Evolutionary conservation across 2,113 vertebrate genomes (phyloP).

Genomic region (Coturnix japonica): DNA sequence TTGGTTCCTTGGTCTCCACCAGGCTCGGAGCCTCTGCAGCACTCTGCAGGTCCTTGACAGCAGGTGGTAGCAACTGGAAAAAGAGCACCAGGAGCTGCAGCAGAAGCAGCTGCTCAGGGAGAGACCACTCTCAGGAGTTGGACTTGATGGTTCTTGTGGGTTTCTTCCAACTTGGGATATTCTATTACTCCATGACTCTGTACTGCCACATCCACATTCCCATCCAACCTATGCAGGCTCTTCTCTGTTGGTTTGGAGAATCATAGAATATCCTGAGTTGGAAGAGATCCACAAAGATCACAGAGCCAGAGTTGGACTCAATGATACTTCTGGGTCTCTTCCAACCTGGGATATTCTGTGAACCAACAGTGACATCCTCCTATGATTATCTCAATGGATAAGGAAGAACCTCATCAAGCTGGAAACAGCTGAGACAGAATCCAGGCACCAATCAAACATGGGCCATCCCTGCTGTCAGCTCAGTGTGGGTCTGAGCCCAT

Average conservation of each 20-base stretch:
- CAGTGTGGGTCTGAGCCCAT: not conserved
- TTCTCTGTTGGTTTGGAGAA: too few relatives aligned
- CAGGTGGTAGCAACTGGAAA: slow-evolving; percentile 17
- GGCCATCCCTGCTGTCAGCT: not conserved
- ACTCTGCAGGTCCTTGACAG: not conserved
- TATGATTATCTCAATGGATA: too few relatives aligned
- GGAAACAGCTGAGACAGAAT: not conserved
- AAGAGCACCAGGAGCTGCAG: not conserved
- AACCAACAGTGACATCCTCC: not conserved
- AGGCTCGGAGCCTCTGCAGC: not conserved
- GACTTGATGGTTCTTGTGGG: not conserved
- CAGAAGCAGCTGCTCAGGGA: not conserved
- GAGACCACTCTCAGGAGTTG: not conserved
- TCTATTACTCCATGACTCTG: not conserved
- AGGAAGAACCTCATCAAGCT: not conserved
- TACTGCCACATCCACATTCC: not conserved
- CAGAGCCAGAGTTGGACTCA: not conserved
- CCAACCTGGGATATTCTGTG: not conserved
- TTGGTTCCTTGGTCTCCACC: not conserved
- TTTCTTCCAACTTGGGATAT: not conserved
- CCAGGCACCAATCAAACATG: not conserved
- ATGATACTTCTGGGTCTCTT: not conserved
- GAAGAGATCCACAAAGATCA: too few relatives aligned
- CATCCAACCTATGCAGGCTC: not conserved
- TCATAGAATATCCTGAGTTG: too few relatives aligned